phyloP scores from a whole-genome alignment of 2,113 vertebrate genomes.

The Chaenogobius annularis region DNA sequence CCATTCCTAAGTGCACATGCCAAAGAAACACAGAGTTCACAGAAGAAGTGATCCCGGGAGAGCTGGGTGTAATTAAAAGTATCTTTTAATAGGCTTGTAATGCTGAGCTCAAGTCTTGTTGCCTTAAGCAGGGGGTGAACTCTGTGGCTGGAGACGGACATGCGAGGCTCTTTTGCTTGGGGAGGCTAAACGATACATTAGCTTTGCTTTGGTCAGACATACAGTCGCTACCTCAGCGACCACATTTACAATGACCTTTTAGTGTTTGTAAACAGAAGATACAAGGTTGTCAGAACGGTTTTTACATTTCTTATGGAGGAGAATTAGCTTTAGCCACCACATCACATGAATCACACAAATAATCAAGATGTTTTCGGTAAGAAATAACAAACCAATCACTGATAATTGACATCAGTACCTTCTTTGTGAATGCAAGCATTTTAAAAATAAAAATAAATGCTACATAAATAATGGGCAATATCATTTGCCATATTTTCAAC shows the following conservation, averaged over 20 bases:
- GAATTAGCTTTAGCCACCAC: not conserved
- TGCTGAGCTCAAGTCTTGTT: conserved; percentile 73
- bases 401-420: too few species aligned
- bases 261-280: not conserved
- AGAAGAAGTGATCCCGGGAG: conserved; percentile 66
- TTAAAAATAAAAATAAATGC: not conserved
- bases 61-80: conserved; percentile 69
- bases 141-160: conserved; percentile 71
- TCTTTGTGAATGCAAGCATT: too few species aligned
- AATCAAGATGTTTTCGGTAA: not conserved
- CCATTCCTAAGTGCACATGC: conserved; percentile 67
- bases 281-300: not conserved
- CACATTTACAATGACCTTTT: conserved; percentile 32
- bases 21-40: conserved; percentile 58
- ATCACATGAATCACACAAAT: too few species aligned
- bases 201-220: conserved; percentile 67
- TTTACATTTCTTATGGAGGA: not conserved
- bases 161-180: conserved; percentile 64
- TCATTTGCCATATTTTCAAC: not conserved
- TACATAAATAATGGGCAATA: not conserved
- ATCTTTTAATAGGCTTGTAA: conserved; percentile 74
- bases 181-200: conserved; percentile 75
- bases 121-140: conserved; percentile 75
- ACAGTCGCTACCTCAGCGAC: conserved; percentile 57
- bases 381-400: not conserved